Evolutionary conservation across 2,888 invertebrate genomes (phyloP).

Genomic region (Crossocerus cetratus): DNA sequence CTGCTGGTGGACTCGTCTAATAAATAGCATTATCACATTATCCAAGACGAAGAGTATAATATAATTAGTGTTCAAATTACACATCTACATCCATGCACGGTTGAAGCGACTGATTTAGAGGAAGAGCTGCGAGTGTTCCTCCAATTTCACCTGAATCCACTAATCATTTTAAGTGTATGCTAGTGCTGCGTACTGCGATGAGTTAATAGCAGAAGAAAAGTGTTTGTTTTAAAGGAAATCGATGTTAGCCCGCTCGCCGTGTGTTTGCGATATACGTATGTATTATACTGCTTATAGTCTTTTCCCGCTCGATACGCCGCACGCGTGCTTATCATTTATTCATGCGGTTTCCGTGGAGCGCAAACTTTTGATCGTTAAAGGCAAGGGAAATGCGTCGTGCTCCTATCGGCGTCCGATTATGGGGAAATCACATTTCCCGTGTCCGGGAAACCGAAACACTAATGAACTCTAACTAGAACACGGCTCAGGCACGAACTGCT

Average conservation of each 20-base stretch:
- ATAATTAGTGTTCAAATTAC: too few relatives aligned
- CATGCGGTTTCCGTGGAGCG: slow-evolving; percentile 23
- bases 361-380: slow-evolving; percentile 37
- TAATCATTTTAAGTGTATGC: too few relatives aligned
- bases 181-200: background rate
- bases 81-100: too few relatives aligned
- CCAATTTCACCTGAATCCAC: too few relatives aligned
- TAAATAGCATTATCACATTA: too few relatives aligned
- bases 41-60: too few relatives aligned
- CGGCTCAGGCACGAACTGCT: background rate
- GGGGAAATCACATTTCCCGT: slow-evolving; percentile 23
- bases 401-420: slow-evolving; percentile 15
- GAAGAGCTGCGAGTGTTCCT: too few relatives aligned
- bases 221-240: slow-evolving; percentile 42
- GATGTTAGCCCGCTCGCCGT: slow-evolving; percentile 43
- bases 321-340: slow-evolving; percentile 46
- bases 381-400: slow-evolving; percentile 10
- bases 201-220: slow-evolving; percentile 3
- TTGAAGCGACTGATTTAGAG: too few relatives aligned
- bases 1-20: slow-evolving; percentile 21
- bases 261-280: slow-evolving; percentile 48
- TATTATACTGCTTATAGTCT: slow-evolving; percentile 49
- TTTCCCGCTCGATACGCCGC: slow-evolving; percentile 30
- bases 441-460: slow-evolving; percentile 1
- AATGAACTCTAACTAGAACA: background rate